Conservation (phyloP, 2,113 vertebrate species). For the Xiphias gladius region DNA sequence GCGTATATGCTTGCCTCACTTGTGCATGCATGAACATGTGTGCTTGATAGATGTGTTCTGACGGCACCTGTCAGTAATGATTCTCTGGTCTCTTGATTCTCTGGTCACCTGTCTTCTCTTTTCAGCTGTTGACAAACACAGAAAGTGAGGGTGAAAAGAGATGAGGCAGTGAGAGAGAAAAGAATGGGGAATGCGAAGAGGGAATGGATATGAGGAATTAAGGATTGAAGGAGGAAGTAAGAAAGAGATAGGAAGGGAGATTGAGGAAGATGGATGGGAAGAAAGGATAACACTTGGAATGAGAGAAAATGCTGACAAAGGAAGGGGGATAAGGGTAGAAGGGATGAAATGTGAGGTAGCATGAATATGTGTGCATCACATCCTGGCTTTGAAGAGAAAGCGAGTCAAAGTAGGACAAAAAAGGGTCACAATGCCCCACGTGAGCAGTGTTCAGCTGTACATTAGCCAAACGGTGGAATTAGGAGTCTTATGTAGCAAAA, state of each 20-base stretch:
- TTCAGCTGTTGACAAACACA: conserved; percentile 45
- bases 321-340: not conserved
- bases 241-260: not conserved
- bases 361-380: conserved; percentile 6
- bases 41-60: conserved; percentile 57
- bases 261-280: not conserved
- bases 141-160: conserved; percentile 20
- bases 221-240: not conserved
- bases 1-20: not conserved
- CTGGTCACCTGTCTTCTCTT: conserved; percentile 57
- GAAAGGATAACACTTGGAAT: not conserved
- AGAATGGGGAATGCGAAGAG: not conserved
- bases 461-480: not conserved
- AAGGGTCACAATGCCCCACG: not conserved
- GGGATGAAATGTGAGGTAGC: not conserved
- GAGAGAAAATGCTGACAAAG: conserved; percentile 20
- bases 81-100: no score
- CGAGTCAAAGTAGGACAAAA: conserved; percentile 3
- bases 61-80: conserved; percentile 70
- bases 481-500: not conserved
- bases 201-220: not conserved
- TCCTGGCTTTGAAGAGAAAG: not conserved
- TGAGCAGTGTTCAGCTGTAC: not conserved
- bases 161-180: not conserved
- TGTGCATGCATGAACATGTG: not conserved